phyloP scores from a whole-genome alignment of 2,888 invertebrate species.

The Coecobrya sp. region DNA sequence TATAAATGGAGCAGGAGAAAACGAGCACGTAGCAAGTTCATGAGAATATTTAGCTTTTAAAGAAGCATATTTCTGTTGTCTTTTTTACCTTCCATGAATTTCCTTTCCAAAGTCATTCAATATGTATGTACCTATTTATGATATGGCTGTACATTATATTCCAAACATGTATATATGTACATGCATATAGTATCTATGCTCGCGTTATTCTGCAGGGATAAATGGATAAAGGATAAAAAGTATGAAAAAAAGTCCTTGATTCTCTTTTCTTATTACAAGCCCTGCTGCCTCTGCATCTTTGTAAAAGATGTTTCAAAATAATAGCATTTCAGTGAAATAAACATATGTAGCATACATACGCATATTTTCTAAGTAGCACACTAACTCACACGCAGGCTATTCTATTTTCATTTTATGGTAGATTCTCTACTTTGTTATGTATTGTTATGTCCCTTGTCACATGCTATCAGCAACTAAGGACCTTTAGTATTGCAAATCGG shows the following conservation, averaged over 20 bases:
- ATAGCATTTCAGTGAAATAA: not conserved
- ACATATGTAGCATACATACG: not conserved
- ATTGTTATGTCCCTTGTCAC: conserved; percentile 43
- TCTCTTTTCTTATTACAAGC: conserved; percentile 45
- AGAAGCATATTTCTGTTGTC: not conserved
- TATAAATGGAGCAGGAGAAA: not conserved
- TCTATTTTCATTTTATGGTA: conserved; percentile 48
- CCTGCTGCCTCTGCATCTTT: conserved; percentile 25
- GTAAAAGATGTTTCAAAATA: conserved; percentile 29
- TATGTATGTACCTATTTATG: not conserved
- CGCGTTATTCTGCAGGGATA: not conserved
- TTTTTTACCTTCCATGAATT: not conserved
- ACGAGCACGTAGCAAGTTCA: not conserved
- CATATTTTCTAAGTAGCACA: not conserved
- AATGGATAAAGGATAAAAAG: not conserved
- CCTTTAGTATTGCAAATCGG: not conserved
- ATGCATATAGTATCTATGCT: no score
- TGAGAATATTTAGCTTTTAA: not conserved
- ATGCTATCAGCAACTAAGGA: not conserved
- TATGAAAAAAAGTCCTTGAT: conserved; percentile 1
- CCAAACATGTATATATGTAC: not conserved
- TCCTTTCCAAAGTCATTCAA: not conserved
- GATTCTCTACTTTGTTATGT: conserved; percentile 23
- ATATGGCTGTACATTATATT: not conserved
- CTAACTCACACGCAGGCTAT: not conserved